phyloP scores from a whole-genome alignment of 2,888 invertebrate species.

The Allophyes oxyacanthae region DNA sequence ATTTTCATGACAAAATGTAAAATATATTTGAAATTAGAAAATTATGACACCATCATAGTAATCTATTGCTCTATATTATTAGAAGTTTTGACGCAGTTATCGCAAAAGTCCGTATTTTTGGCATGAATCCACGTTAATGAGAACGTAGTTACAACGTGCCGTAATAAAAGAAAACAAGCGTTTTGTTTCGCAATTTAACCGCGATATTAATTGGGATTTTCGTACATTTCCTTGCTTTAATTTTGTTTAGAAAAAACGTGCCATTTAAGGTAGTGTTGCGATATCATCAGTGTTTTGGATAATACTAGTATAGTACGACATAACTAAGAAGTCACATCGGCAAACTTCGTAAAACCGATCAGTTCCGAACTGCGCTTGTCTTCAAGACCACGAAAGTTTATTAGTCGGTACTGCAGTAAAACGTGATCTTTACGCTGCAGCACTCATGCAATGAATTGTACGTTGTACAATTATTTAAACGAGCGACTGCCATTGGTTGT shows the following conservation, averaged over 20 bases:
- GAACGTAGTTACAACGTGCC: slow-evolving; percentile 21
- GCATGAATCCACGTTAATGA: slow-evolving; percentile 55
- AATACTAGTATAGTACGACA: too few species aligned
- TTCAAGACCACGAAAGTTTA: too few species aligned
- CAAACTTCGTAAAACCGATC: too few species aligned
- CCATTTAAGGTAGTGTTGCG: slow-evolving; percentile 6
- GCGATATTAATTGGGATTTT: slow-evolving; percentile 11
- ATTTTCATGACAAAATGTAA: too few species aligned
- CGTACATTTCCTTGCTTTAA: slow-evolving; percentile 2
- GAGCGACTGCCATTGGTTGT: too few species aligned
- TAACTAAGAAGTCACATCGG: too few species aligned
- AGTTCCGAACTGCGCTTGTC: too few species aligned
- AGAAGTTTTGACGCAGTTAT: slow-evolving; percentile 65
- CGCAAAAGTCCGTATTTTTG: slow-evolving; percentile 53
- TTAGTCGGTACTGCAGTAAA: too few species aligned
- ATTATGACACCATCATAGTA: slow-evolving; percentile 32
- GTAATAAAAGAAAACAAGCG: slow-evolving; percentile 22
- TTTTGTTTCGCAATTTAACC: slow-evolving; percentile 23
- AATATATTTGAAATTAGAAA: slow-evolving; percentile 13
- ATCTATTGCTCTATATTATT: slow-evolving; percentile 53
- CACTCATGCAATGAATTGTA: too few species aligned
- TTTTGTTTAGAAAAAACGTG: too few species aligned
- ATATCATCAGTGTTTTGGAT: background rate
- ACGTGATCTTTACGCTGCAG: too few species aligned
- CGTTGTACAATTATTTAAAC: too few species aligned